Conservation (phyloP, 2,888 invertebrate species). For the Allacma fusca region DNA sequence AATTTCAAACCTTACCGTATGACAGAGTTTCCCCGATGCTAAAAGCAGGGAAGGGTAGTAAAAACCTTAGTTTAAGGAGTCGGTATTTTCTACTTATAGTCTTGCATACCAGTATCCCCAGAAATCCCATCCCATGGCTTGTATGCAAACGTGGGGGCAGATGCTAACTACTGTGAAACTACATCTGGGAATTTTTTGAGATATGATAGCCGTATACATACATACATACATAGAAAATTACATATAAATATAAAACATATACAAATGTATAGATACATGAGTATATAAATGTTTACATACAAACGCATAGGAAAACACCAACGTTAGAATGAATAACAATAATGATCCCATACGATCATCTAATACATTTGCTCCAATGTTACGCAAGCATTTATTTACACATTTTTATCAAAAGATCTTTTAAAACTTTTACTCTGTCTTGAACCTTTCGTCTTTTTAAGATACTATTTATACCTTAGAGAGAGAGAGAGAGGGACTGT, state of each 20-base stretch:
- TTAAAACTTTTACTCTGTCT: conserved; percentile 7
- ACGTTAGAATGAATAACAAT: conserved; percentile 5
- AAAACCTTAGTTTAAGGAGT: too few relatives aligned
- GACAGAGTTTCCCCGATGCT: conserved; percentile 11
- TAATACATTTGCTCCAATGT: conserved; percentile 17
- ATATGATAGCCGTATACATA: too few relatives aligned
- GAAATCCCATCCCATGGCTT: too few relatives aligned
- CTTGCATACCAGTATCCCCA: too few relatives aligned
- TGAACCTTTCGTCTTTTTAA: neutral
- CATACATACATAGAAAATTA: too few relatives aligned
- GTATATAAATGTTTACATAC: neutral
- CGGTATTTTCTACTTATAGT: too few relatives aligned
- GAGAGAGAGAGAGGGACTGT: neutral
- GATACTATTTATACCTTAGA: neutral
- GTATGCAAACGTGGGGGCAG: too few relatives aligned
- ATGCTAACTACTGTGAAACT: too few relatives aligned
- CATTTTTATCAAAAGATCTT: conserved; percentile 16
- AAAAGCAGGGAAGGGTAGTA: neutral
- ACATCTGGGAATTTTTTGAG: too few relatives aligned
- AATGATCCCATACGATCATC: neutral
- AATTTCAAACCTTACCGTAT: conserved; percentile 8
- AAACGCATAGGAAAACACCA: neutral
- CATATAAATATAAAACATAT: neutral
- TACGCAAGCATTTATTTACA: conserved; percentile 20
- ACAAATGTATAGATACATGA: too few relatives aligned